Base-by-base conservation (phyloP, 53 echinoderm and acorn worm genomes). In the Echinometra lucunter region DNA sequence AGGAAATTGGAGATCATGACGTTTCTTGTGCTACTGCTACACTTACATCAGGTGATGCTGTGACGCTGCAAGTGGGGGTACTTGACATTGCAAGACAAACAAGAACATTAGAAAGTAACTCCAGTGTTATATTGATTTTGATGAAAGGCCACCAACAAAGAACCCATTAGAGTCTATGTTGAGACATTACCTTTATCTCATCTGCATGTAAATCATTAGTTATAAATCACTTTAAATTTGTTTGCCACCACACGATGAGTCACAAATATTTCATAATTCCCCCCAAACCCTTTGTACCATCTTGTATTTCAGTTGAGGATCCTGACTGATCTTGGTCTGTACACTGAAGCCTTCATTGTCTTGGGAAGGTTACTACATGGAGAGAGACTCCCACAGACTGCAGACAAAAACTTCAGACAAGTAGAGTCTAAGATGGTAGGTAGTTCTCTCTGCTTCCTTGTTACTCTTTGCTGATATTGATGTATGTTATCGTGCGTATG, bases 341-440 rank as follows among this genome's bases (percentile, higher is more conserved):
- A 97, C 96, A 97, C 88, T 83, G 98, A 98, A 91, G 98, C 98
- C 13, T 97, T 96, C 80, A 97, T 93, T 7, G 97, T 97, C 6
- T 94, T 98, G 9, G 89, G 95, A 42, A 66, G 97, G 56, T 89
- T 98, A 45, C 96, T 98, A 32, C 97, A 98, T 81, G 98, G 98
- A 56, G 98, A 98, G 88, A 95, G 98, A 30, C 96, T 98, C 2
- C 98, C 98, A 66, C 98, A 98, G 91, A 98, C 97, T 23, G 97
- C 98, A 37, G 98, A 98, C 88, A 98, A 96, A 45, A 98, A 98
- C 95, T 98, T 98, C 88, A 97, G 98, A 96, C 98, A 97, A 82
- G 98, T 98, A 40, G 97, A 97, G 63, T 94, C 97, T 15, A 98
- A 96, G 66, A 97, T 97, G 98, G 98, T 98, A 92, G 81, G 96